Conservation (phyloP, 2,797 vertebrate species). For the Coilia nasus region DNA sequence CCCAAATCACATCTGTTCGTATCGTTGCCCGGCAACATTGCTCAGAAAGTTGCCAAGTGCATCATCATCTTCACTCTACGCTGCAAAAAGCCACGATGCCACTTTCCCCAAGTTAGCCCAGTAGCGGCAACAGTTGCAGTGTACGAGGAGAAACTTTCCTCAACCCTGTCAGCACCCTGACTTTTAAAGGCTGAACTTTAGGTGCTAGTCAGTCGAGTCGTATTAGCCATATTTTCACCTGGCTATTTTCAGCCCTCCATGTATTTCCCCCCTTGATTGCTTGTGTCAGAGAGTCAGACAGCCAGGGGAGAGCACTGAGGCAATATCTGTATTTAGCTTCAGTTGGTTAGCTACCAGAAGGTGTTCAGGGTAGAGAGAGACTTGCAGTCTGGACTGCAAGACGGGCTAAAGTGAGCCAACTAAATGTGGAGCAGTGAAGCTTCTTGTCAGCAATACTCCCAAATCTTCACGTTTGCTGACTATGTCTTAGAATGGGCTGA, state of each 20-base stretch:
- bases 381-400: not conserved
- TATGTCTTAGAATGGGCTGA: not conserved
- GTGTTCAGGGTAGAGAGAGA: not conserved
- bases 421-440: not conserved
- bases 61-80: too few relatives aligned
- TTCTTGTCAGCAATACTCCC: not conserved
- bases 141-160: not conserved
- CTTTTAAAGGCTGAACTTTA: not conserved
- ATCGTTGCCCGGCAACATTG: too few relatives aligned
- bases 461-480: not conserved
- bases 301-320: not conserved
- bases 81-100: not conserved
- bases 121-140: not conserved
- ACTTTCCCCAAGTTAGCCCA: not conserved
- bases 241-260: not conserved
- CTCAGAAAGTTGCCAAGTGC: too few relatives aligned
- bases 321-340: not conserved
- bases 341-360: not conserved
- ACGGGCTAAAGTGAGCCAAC: not conserved
- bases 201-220: not conserved
- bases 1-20: too few relatives aligned
- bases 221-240: conserved; percentile 9
- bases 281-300: not conserved
- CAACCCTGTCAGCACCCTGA: not conserved
- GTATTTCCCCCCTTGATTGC: not conserved